Conservation (phyloP, 2,797 vertebrate species). For the Lepus townsendii region DNA sequence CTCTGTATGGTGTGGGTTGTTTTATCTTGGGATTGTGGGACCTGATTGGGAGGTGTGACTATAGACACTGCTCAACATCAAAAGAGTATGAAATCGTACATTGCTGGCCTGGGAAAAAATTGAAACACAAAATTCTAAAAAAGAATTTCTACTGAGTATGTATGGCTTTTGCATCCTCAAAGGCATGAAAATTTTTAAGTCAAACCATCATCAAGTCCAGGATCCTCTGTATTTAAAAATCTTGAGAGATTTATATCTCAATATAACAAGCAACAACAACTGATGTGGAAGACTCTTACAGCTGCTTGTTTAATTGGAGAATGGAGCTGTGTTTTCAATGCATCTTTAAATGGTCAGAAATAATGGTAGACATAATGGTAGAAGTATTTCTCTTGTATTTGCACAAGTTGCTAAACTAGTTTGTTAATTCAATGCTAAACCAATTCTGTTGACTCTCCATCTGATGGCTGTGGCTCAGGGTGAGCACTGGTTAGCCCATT, state of each 20-base stretch:
- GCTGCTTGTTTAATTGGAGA: neutral
- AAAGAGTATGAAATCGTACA: neutral
- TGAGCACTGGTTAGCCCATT: neutral
- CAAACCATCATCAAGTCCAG: neutral
- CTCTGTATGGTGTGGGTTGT: neutral
- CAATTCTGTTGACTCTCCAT: neutral
- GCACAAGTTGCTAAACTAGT: neutral
- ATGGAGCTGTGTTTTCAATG: neutral
- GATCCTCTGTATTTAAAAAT: neutral
- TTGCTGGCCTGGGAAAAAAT: neutral
- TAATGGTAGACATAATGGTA: neutral
- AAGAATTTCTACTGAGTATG: neutral
- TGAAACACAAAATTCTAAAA: neutral
- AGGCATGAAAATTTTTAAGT: neutral
- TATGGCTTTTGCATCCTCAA: neutral
- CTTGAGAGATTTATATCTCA: neutral
- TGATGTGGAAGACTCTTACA: neutral
- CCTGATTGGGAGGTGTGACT: neutral
- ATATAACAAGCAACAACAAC: neutral
- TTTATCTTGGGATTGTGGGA: neutral
- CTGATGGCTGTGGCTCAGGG: neutral
- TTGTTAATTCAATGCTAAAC: neutral
- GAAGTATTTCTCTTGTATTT: neutral
- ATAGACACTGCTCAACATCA: no score
- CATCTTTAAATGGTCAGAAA: neutral